Percentiles rank a stretch among this genome's conserved stretches.
phyloP scores from a whole-genome alignment of 2,113 vertebrate species.

The Eulemur rufifrons region DNA sequence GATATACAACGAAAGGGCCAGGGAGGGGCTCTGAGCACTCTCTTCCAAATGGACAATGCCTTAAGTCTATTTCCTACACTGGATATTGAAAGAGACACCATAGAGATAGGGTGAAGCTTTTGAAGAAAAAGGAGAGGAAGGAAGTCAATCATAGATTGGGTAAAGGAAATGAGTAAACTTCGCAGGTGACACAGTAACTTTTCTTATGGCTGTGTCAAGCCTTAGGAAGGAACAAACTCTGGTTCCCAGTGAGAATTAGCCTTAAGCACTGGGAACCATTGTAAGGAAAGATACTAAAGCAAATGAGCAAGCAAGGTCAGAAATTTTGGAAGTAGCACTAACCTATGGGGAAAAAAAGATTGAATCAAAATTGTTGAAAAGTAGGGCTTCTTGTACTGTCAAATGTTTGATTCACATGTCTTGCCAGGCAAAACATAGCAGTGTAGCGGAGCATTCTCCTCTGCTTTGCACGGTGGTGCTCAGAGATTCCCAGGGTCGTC shows the following conservation, averaged over 20 bases:
- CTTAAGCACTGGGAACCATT: not conserved
- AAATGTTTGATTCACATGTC: not conserved
- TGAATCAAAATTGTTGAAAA: not conserved
- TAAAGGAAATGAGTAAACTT: not conserved
- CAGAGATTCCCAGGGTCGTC: not conserved
- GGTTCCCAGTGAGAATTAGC: not conserved
- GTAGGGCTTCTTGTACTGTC: not conserved
- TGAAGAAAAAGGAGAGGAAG: not conserved
- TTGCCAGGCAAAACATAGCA: not conserved
- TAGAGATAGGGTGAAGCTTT: not conserved
- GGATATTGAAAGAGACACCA: not conserved
- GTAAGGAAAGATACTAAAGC: not conserved
- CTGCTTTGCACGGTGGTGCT: not conserved
- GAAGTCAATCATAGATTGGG: not conserved
- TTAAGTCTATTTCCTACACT: not conserved
- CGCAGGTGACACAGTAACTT: not conserved
- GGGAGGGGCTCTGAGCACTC: not conserved
- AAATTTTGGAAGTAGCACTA: not conserved
- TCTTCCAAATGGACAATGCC: not conserved
- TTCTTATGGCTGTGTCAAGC: not conserved
- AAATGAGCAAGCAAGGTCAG: not conserved
- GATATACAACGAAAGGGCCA: not conserved
- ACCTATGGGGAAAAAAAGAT: not conserved
- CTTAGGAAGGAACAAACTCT: not conserved
- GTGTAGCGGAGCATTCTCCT: accelerated